Base-by-base conservation (phyloP, 2,113 vertebrate genomes). In the Ciconia stormi region DNA sequence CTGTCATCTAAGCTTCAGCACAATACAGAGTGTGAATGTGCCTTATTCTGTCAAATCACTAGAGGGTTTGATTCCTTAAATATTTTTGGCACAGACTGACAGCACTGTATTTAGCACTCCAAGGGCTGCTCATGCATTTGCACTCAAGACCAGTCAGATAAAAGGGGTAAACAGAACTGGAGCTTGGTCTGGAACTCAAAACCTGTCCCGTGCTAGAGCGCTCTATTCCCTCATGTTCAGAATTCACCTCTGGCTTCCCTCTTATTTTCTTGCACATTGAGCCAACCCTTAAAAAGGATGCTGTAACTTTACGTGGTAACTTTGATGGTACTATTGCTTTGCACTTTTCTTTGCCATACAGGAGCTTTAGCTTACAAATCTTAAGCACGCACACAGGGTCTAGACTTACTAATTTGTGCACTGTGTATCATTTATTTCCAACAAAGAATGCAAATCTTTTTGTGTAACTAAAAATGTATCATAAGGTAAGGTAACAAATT, bases 301-400 rank as follows among this genome's bases (percentile, higher is more conserved):
- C 25, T 63, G 21, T 18, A 30, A 36, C 32, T 72, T 85, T 4
- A 49, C 4, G 0, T 36, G 23, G 17, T 26, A 58, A 20, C 23
- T 58, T n/a, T 16, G 22, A 30, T 13, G 16, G 25, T 23, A 17
- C 10, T 32, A 47, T 61, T 2, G 3, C 19, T 67, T 59, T 22
- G 42, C 29, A 32, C n/a, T 63, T 70, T 32, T 59, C 12, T 42
- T 62, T 73, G 32, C 21, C 12, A 13, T 27, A n/a, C 25, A 34
- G 12, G 17, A 19, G 6, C 6, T 63, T 90, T 52, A 53, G 27
- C 11, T 26, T 16, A 66, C 22, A 79, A 70, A 59, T n/a, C 40
- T 36, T 21, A 32, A 34, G 26, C 20, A 40, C 0, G 0, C 3
- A 2, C 30, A 53, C n/a, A 23, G 14, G 29, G 30, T 34, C 38